Evolutionary conservation across 2,113 vertebrate species (phyloP).

Genomic region (Microtus richardsoni): DNA sequence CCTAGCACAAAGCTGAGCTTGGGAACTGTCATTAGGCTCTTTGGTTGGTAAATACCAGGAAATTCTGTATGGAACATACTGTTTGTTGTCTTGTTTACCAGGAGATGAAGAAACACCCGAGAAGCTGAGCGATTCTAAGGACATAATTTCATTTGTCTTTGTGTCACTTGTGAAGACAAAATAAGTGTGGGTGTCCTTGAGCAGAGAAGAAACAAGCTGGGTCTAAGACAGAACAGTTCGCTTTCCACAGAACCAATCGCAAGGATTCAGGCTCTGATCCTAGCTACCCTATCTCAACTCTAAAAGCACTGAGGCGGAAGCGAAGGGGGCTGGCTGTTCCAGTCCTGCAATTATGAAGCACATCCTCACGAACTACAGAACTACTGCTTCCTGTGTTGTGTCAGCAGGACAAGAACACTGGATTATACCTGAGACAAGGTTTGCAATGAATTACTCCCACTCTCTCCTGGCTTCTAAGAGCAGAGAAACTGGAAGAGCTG

Average conservation of each 20-base stretch:
- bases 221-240: slow-evolving; percentile 57
- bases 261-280: slow-evolving; percentile 21
- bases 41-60: not conserved
- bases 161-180: slow-evolving; percentile 58
- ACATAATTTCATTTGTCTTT: slow-evolving; percentile 19
- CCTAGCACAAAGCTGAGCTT: not conserved
- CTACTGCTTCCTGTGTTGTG: slow-evolving; percentile 42
- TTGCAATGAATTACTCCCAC: slow-evolving; percentile 69
- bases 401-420: slow-evolving; percentile 68
- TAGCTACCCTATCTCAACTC: not conserved
- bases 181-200: slow-evolving; percentile 53
- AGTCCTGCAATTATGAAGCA: slow-evolving; percentile 31
- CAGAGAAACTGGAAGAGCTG: slow-evolving; percentile 31
- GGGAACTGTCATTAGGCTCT: not conserved
- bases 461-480: slow-evolving; percentile 60
- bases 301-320: slow-evolving; percentile 2
- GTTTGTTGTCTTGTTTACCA: slow-evolving; percentile 64
- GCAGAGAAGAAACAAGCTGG: slow-evolving; percentile 42
- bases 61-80: slow-evolving; percentile 62
- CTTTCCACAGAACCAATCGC: slow-evolving; percentile 37
- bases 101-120: slow-evolving; percentile 26
- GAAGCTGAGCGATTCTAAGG: slow-evolving; percentile 56
- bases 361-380: slow-evolving; percentile 36
- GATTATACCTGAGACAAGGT: slow-evolving; percentile 53
- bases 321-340: not conserved